These are phyloP conservation scores for Fragum sueziense DNA, from an alignment of 2,888 invertebrate genomes.

Conservation along the genomic window DNA sequence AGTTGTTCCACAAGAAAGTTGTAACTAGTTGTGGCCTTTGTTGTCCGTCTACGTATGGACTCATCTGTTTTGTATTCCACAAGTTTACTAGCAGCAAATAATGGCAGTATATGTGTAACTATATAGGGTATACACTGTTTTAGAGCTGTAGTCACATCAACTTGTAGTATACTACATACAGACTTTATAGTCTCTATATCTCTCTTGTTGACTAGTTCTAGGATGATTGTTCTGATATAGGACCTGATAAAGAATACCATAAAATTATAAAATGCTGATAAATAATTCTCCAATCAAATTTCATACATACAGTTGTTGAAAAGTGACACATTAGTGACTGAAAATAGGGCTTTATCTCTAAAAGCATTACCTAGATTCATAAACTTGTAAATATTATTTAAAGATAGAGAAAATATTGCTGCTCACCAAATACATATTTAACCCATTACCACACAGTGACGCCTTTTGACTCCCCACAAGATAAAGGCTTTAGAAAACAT, in stretches of 20 bases:
- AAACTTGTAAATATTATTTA: background rate
- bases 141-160: conserved; percentile 59
- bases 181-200: conserved; percentile 58
- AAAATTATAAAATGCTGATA: too few relatives aligned
- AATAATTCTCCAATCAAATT: too few relatives aligned
- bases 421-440: too few relatives aligned
- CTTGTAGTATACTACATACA: conserved; percentile 54
- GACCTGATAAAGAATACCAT: too few relatives aligned
- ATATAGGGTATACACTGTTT: conserved; percentile 67
- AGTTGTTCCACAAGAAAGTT: conserved; percentile 66
- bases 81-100: conserved; percentile 71
- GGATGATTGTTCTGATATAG: conserved; percentile 66
- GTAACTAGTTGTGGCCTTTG: conserved; percentile 68
- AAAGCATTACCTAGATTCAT: too few relatives aligned
- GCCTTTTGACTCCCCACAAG: too few relatives aligned
- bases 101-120: conserved; percentile 77
- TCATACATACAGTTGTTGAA: too few relatives aligned
- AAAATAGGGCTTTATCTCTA: too few relatives aligned
- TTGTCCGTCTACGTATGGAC: conserved; percentile 53
- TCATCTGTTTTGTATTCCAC: conserved; percentile 42
- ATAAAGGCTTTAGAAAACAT: too few relatives aligned
- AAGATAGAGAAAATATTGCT: background rate
- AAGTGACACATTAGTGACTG: too few relatives aligned
- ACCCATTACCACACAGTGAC: too few relatives aligned
- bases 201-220: conserved; percentile 67